phyloP scores from a whole-genome alignment of 2,888 invertebrate species.

The Tinea trinotella region DNA sequence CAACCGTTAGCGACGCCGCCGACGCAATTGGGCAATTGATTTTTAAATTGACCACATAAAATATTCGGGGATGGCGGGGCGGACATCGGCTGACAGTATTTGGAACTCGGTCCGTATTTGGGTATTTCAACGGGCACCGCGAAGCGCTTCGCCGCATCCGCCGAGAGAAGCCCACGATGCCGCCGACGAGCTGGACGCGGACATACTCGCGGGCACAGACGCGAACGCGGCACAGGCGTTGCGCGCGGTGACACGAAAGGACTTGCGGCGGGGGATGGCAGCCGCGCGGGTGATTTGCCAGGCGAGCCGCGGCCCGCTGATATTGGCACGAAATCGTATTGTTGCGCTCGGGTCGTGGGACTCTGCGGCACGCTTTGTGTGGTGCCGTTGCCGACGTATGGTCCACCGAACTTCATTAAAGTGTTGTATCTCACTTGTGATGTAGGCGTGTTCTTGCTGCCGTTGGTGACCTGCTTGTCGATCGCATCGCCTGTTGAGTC shows the following conservation, averaged over 20 bases:
- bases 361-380: conserved; percentile 76
- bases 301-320: conserved; percentile 64
- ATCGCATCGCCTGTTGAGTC: conserved; percentile 31
- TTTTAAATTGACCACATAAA: conserved; percentile 58
- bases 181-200: conserved; percentile 55
- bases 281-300: conserved; percentile 65
- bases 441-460: conserved; percentile 22
- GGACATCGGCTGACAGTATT: conserved; percentile 73
- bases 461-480: neutral
- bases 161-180: conserved; percentile 45
- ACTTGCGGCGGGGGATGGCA: conserved; percentile 72
- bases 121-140: conserved; percentile 56
- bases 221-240: conserved; percentile 80
- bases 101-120: conserved; percentile 43
- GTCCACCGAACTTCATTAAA: conserved; percentile 27
- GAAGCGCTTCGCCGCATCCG: conserved; percentile 50
- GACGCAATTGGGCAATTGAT: conserved; percentile 60
- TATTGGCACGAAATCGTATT: conserved; percentile 90
- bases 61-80: conserved; percentile 79
- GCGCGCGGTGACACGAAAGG: conserved; percentile 88
- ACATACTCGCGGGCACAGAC: conserved; percentile 69
- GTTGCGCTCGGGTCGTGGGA: conserved; percentile 82
- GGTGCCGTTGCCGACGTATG: conserved; percentile 51
- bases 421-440: conserved; percentile 29
- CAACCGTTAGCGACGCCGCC: conserved; percentile 47